These are phyloP conservation scores for Drosophila paracracens DNA, from an alignment of 2,888 invertebrate genomes.

Conservation along the genomic window DNA sequence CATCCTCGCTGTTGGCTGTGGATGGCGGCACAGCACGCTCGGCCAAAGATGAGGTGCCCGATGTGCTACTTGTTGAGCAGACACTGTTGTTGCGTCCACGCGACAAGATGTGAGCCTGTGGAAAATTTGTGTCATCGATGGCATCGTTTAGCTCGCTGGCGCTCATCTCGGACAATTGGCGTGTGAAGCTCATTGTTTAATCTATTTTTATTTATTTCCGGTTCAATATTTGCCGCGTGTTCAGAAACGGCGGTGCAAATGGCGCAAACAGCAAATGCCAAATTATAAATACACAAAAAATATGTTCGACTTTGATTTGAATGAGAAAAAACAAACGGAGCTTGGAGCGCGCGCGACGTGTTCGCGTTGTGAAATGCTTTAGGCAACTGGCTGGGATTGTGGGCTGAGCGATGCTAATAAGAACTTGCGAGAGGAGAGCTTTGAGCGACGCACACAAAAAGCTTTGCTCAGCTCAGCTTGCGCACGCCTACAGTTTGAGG, in stretches of 20 bases:
- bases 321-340: slow-evolving; percentile 10
- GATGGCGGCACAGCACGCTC: slow-evolving; percentile 59
- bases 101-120: slow-evolving; percentile 84
- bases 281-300: slow-evolving; percentile 50
- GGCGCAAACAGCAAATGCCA: slow-evolving; percentile 23
- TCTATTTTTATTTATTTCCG: background rate
- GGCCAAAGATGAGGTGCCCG: slow-evolving; percentile 73
- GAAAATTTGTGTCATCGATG: slow-evolving; percentile 85
- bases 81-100: slow-evolving; percentile 84
- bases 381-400: slow-evolving; percentile 45
- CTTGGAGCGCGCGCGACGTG: slow-evolving; percentile 16
- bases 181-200: slow-evolving; percentile 79
- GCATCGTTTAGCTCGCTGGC: slow-evolving; percentile 85
- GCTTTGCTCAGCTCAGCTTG: slow-evolving; percentile 29
- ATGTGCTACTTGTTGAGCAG: slow-evolving; percentile 83
- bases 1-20: slow-evolving; percentile 55
- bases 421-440: slow-evolving; percentile 65
- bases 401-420: slow-evolving; percentile 57
- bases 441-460: slow-evolving; percentile 46
- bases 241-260: slow-evolving; percentile 16
- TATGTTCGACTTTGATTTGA: slow-evolving; percentile 18
- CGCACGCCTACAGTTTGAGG: slow-evolving; percentile 53
- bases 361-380: slow-evolving; percentile 54
- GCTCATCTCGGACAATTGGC: slow-evolving; percentile 84
- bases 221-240: slow-evolving; percentile 13